Evolutionary conservation across 2,113 vertebrate genomes (phyloP).

Genomic region (Hemiscyllium ocellatum): DNA sequence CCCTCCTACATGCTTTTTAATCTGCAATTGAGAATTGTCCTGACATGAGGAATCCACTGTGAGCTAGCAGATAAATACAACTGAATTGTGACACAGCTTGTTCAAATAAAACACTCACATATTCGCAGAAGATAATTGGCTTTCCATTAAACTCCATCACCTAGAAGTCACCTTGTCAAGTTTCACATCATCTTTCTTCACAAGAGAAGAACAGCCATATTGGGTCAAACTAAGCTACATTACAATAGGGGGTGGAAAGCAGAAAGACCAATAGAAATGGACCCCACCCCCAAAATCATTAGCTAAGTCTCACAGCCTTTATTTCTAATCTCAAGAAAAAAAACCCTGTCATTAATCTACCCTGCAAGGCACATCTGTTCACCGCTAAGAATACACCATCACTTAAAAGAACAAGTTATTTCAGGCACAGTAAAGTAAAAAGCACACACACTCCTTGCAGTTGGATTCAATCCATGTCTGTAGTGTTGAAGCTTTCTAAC

Average conservation of each 20-base stretch:
- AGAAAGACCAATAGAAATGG: constrained; percentile 23
- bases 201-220: constrained; percentile 25
- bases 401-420: not conserved
- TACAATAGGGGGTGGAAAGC: constrained; percentile 28
- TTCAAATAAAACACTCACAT: constrained; percentile 15
- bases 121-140: constrained; percentile 37
- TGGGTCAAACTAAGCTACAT: constrained; percentile 31
- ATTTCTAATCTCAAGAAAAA: not conserved
- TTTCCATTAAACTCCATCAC: constrained; percentile 37
- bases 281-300: not conserved
- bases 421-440: not conserved
- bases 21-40: constrained; percentile 4
- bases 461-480: constrained; percentile 17
- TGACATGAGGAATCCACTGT: not conserved
- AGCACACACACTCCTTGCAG: not conserved
- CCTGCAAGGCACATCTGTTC: not conserved
- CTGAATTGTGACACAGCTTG: not conserved
- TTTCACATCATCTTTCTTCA: constrained; percentile 31
- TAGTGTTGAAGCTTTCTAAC: constrained; percentile 5
- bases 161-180: constrained; percentile 36
- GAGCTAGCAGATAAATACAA: not conserved
- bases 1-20: constrained; percentile 2
- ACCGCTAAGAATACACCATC: not conserved
- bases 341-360: not conserved
- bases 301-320: not conserved